Base-by-base conservation (phyloP, 2,113 vertebrate genomes). In the Poecile atricapillus region DNA sequence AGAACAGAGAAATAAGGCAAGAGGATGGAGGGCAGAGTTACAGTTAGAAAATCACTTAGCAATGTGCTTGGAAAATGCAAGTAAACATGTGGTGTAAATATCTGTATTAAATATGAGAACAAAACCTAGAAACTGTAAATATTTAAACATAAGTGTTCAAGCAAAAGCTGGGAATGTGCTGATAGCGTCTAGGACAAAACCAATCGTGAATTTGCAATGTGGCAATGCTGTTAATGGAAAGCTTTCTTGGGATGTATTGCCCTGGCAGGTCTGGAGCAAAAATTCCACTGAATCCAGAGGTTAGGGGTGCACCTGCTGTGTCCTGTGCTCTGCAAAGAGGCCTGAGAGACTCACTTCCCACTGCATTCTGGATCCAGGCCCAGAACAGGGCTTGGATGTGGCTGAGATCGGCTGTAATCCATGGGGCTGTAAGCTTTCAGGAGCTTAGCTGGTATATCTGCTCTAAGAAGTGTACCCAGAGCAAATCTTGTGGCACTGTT, bases 221-320 rank as follows among this genome's bases (percentile, higher is more conserved):
- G 52, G 12, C 15, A 71, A 14, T n/a, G 39, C 49, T 77, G 25
- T 17, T 80, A 52, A 86, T n/a, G 28, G 28, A 71, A 33, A 71
- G 10, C 9, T 62, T 18, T 23, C 28, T 70, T 0, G 0, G 28
- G n/a, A 24, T 83, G n/a, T 1, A 4, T 37, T 83, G 62, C 30
- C n/a, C 37, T 43, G 39, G 12, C 44, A 60, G 25, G 20, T 59
- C 20, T 55, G 63, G 11, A 83, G 17, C 18, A 53, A 79, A 75
- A 35, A 6, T 1, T 1, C 1, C 19, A 27, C 20, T 5, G 30
- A 77, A 8, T 46, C 5, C 18, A 37, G 33, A 73, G 41, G 13
- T 3, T 68, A 56, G 15, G 12, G 5, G 5, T 33, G 31, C 10
- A 58, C 19, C 24, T 4, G 1, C 19, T 76, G 16, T 3, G 3